Conservation (phyloP, 2,113 vertebrate genomes). For the Dicrurus megarhynchus region DNA sequence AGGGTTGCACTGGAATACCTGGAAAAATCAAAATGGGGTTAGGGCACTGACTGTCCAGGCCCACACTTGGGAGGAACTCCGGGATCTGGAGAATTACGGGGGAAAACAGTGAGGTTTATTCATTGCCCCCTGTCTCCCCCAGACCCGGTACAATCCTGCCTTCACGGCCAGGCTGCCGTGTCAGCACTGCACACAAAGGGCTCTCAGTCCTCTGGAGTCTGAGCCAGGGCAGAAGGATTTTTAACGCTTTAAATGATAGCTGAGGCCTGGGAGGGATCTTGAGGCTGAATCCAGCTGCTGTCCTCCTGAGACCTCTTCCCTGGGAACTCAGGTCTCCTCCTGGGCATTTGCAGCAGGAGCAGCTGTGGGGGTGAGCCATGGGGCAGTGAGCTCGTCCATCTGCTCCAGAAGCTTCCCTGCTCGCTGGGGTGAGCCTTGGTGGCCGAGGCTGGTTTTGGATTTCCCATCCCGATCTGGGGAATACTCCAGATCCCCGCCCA, state of each 20-base stretch:
- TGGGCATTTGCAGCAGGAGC: neutral
- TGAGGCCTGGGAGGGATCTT: neutral
- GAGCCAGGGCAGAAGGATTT: neutral
- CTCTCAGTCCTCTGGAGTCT: constrained; percentile 8
- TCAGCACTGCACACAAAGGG: constrained; percentile 41
- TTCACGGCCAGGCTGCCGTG: neutral
- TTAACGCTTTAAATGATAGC: neutral
- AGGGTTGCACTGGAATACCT: neutral
- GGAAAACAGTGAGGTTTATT: constrained; percentile 43
- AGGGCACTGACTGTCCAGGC: neutral
- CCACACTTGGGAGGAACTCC: neutral
- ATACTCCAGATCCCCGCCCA: neutral
- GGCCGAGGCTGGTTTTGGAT: rapidly evolving
- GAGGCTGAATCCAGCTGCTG: neutral
- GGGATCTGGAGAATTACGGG: neutral
- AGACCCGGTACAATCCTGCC: neutral
- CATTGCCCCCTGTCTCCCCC: neutral
- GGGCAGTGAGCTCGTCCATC: rapidly evolving
- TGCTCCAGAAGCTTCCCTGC: neutral
- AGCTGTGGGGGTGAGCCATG: neutral
- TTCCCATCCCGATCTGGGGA: neutral
- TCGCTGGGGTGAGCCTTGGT: rapidly evolving
- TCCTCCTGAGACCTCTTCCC: neutral
- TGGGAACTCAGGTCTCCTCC: neutral
- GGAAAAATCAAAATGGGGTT: neutral